Base-by-base conservation (phyloP, 2,888 invertebrate genomes). In the Muschampia plurimacula region DNA sequence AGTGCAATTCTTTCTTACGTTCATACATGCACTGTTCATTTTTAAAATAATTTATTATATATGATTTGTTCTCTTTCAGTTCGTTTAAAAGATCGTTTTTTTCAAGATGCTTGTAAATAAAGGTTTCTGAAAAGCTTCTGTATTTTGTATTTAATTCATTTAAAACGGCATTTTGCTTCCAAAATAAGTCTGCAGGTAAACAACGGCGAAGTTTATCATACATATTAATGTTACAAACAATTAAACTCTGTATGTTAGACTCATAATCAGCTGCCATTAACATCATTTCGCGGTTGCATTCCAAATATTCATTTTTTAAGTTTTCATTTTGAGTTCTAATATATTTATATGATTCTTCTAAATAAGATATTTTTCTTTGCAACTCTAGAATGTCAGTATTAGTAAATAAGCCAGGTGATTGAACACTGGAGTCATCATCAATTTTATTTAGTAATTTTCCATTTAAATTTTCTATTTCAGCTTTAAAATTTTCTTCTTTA, bases 101-200 rank as follows among this genome's bases (percentile, higher is more conserved):
- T 59, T 82, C 77, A 5, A 78, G 80, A 71, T 83, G 84, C 44
- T 81, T 83, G 32, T 81, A 84, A 6, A 87, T 75, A 49, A 84
- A 82, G 9, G 74, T 68, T 75, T 90, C 85, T n/a, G 95, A 67
- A 15, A 91, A 72, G 76, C 89, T 88, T 78, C 95, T 87, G 77
- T 95, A 94, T 81, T 96, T 96, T 22, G 92, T 81, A 2, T 88
- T 84, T n/a, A 90, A 80, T 72, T 95, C 92, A 75, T 95, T 95
- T 59, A 95, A 86, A 67, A 91, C 87, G 62, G 89, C 87, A 83
- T 95, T 95, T 78, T 95, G 88, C 79, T 95, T 95, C 82, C 93
- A 91, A 83, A 95, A 95, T 44, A 91, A 78, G 4, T 93, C 88
- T 13, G 89, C 80, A 63, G 95, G 89, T 59, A 96, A 86, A 15